Evolutionary conservation across 2,113 vertebrate species (phyloP).

Genomic region (Melanotaenia duboulayi): DNA sequence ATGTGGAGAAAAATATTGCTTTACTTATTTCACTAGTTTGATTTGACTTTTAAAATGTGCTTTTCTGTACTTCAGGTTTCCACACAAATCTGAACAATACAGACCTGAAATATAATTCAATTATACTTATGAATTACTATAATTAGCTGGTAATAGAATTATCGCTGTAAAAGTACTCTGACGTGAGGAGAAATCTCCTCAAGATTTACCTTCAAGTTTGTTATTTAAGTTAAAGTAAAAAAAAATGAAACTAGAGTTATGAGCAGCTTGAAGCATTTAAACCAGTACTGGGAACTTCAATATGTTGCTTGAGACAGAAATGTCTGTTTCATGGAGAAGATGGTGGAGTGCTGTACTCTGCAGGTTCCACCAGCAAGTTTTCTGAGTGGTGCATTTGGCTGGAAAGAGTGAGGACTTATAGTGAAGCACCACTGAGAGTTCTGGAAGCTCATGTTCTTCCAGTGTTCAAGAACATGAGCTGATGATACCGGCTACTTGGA

Average conservation of each 20-base stretch:
- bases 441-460: constrained; percentile 29
- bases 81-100: too few relatives aligned
- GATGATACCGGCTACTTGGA: constrained; percentile 62
- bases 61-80: too few relatives aligned
- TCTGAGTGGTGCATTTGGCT: constrained; percentile 34
- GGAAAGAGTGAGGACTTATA: constrained; percentile 40
- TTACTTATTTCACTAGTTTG: too few relatives aligned
- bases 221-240: background rate
- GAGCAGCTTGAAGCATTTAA: too few relatives aligned
- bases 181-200: background rate
- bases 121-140: too few relatives aligned
- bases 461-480: constrained; percentile 64
- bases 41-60: too few relatives aligned
- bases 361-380: constrained; percentile 1
- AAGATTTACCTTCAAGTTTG: background rate
- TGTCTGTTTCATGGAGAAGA: constrained; percentile 9
- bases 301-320: background rate
- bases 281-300: too few relatives aligned
- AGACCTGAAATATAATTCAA: too few relatives aligned
- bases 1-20: too few relatives aligned
- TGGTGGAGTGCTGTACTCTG: constrained; percentile 9
- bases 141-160: background rate
- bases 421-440: constrained; percentile 52
- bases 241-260: too few relatives aligned
- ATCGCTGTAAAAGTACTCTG: background rate